Conservation (phyloP, 2,113 vertebrate genomes). For the Nasalis larvatus region DNA sequence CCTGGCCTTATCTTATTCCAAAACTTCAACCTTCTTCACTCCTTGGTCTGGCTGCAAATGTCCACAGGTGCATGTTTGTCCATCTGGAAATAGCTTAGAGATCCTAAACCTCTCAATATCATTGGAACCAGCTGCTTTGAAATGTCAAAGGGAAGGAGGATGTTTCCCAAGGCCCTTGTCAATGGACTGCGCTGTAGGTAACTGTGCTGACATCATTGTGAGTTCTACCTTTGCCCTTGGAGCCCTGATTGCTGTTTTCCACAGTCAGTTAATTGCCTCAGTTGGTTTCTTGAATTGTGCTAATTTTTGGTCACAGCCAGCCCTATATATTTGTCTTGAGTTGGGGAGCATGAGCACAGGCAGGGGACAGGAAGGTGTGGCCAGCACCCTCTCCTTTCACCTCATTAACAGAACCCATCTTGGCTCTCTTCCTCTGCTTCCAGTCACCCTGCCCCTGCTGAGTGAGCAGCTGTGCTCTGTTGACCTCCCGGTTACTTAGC, state of each 20-base stretch:
- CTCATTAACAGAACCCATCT: background rate
- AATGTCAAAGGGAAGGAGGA: background rate
- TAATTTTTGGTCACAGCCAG: background rate
- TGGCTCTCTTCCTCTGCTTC: background rate
- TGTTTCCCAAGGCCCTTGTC: background rate
- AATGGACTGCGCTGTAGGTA: fast-evolving
- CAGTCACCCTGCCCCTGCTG: background rate
- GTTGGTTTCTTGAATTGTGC: background rate
- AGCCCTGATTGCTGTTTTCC: background rate
- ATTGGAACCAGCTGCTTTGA: background rate
- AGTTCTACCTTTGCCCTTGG: background rate
- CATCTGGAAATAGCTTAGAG: background rate
- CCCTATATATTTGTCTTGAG: background rate
- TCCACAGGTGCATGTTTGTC: background rate
- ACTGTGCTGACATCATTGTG: background rate
- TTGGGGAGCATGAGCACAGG: background rate
- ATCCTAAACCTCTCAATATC: background rate
- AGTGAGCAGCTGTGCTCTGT: fast-evolving
- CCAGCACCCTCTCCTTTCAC: background rate
- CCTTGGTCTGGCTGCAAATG: background rate
- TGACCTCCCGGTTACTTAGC: background rate
- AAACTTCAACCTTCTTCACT: background rate
- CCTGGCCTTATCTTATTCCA: background rate
- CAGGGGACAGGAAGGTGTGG: background rate
- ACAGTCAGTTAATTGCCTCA: background rate